Conservation (phyloP, 2,888 invertebrate species). For the Empis livida region DNA sequence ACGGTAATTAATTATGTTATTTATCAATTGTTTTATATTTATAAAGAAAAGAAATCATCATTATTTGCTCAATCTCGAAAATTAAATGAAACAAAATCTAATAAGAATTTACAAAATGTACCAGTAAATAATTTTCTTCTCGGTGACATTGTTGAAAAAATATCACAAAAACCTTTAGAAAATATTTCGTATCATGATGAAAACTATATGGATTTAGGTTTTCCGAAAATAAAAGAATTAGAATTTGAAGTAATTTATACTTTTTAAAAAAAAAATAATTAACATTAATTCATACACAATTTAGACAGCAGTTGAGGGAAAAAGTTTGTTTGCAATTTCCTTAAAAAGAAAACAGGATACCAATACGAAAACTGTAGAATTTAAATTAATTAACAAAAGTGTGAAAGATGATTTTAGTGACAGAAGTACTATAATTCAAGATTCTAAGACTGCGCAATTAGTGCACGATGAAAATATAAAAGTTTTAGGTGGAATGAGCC, state of each 20-base stretch:
- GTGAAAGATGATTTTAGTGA: slow-evolving; percentile 12
- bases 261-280: background rate
- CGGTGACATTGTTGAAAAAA: slow-evolving; percentile 44
- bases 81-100: slow-evolving; percentile 23
- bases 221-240: background rate
- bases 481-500: slow-evolving; percentile 52
- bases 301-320: slow-evolving; percentile 20
- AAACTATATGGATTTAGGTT: background rate
- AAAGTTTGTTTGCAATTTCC: slow-evolving; percentile 41
- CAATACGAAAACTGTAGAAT: background rate
- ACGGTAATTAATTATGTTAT: background rate
- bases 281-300: background rate
- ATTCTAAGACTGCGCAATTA: slow-evolving; percentile 38
- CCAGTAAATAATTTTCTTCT: slow-evolving; percentile 23
- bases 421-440: slow-evolving; percentile 27
- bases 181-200: slow-evolving; percentile 10
- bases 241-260: background rate
- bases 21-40: too few relatives aligned
- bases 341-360: slow-evolving; percentile 18
- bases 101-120: slow-evolving; percentile 12
- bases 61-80: slow-evolving; percentile 23
- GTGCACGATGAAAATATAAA: slow-evolving; percentile 66
- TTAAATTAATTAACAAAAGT: slow-evolving; percentile 2
- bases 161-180: slow-evolving; percentile 10
- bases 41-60: slow-evolving; percentile 23